Percentiles rank a stretch among this genome's conserved stretches.
phyloP scores from a whole-genome alignment of 2,113 vertebrate genomes.

The Hippocampus mohnikei region DNA sequence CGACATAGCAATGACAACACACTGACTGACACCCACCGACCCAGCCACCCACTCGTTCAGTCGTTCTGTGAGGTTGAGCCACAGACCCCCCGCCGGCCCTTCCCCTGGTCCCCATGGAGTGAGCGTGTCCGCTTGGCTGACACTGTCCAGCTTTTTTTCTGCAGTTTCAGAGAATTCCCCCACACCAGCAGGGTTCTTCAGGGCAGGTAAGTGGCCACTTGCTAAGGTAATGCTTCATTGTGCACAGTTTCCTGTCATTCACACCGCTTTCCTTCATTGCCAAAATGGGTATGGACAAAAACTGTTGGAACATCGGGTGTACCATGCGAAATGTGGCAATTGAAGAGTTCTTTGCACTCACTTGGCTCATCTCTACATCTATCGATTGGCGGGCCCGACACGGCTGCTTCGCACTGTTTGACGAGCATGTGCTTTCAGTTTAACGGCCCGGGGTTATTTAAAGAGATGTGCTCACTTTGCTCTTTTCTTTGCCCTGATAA shows the following conservation, averaged over 20 bases:
- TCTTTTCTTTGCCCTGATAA: slow-evolving; percentile 57
- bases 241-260: not conserved
- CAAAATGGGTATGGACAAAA: not conserved
- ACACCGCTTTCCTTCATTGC: not conserved
- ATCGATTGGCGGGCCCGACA: slow-evolving; percentile 60
- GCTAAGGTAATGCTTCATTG: slow-evolving; percentile 17
- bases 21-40: slow-evolving; percentile 68
- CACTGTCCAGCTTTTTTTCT: slow-evolving; percentile 42
- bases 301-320: not conserved
- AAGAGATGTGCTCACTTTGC: slow-evolving; percentile 70
- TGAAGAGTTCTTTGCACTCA: not conserved
- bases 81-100: slow-evolving; percentile 40
- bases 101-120: slow-evolving; percentile 67
- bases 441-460: slow-evolving; percentile 70
- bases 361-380: slow-evolving; percentile 5
- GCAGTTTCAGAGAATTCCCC: slow-evolving; percentile 38
- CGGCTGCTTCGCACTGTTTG: slow-evolving; percentile 48
- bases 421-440: slow-evolving; percentile 50
- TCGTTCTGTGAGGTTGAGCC: slow-evolving; percentile 21
- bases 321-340: not conserved
- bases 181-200: slow-evolving; percentile 40
- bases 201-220: slow-evolving; percentile 63
- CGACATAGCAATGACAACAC: slow-evolving; percentile 82
- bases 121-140: slow-evolving; percentile 63
- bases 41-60: slow-evolving; percentile 35